Conservation (phyloP, 2,797 vertebrate genomes). For the Thamnophis elegans region DNA sequence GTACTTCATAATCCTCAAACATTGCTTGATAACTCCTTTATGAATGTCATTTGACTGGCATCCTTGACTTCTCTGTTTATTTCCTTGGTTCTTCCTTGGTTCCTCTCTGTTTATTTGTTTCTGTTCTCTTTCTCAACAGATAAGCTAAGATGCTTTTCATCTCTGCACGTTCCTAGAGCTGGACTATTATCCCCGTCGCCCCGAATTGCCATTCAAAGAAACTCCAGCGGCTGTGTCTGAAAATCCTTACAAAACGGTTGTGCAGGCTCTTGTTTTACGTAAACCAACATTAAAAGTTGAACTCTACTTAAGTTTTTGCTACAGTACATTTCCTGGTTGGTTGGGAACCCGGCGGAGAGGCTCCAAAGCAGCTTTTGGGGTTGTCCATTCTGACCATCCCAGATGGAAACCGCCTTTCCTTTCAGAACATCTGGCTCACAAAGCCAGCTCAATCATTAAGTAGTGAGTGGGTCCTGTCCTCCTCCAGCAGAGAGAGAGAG, state of each 20-base stretch:
- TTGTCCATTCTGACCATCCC: background rate
- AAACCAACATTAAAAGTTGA: constrained; percentile 7
- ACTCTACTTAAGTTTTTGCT: background rate
- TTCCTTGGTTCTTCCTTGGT: too few relatives aligned
- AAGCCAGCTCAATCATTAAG: background rate
- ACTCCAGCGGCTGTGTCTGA: constrained; percentile 45
- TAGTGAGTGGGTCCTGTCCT: too few relatives aligned
- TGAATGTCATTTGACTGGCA: background rate
- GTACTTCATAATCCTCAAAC: background rate
- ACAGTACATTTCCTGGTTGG: accelerated
- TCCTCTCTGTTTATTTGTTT: background rate
- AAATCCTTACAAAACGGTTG: constrained; percentile 14
- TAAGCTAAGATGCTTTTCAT: constrained; percentile 53
- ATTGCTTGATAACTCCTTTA: background rate
- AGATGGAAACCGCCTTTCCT: background rate
- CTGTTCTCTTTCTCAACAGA: constrained; percentile 51
- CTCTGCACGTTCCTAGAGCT: constrained; percentile 47
- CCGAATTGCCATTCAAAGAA: constrained; percentile 44
- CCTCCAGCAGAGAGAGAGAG: background rate
- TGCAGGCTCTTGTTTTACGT: background rate
- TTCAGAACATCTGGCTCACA: background rate
- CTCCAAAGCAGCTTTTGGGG: background rate
- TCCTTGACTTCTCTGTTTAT: background rate
- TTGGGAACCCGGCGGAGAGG: background rate
- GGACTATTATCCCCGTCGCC: background rate